These are phyloP conservation scores for Melinaea menophilus DNA, from an alignment of 2,888 invertebrate species.

Conservation along the genomic window DNA sequence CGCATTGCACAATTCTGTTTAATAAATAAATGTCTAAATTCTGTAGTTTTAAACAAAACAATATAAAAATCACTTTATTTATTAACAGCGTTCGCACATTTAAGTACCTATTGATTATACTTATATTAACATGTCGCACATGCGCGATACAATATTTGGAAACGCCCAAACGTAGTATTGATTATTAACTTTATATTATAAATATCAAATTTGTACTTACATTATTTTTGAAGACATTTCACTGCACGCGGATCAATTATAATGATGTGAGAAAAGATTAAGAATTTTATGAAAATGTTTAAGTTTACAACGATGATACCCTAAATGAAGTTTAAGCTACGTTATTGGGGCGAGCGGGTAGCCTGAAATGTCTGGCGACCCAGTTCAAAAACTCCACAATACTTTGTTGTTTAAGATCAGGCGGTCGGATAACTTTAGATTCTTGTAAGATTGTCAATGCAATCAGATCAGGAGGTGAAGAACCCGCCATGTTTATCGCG, in stretches of 20 bases:
- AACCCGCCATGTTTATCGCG: conserved; percentile 17
- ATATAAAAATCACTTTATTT: too few species aligned
- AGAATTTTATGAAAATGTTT: too few species aligned
- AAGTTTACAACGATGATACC: not conserved
- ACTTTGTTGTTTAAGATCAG: not conserved
- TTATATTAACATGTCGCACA: not conserved
- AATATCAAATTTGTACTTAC: not conserved
- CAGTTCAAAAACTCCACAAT: not conserved
- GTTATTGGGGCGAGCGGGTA: not conserved
- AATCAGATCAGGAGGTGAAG: conserved; percentile 5
- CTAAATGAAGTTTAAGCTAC: not conserved
- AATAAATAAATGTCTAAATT: too few species aligned
- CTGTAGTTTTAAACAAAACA: too few species aligned
- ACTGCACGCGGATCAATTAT: not conserved
- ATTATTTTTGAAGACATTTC: not conserved
- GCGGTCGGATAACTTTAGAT: not conserved
- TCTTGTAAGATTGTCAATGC: not conserved
- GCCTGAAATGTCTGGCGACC: not conserved
- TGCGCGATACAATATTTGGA: not conserved
- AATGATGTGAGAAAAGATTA: not conserved
- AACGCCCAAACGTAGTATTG: conserved; percentile 2
- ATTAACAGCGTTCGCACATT: too few species aligned
- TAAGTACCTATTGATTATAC: too few species aligned
- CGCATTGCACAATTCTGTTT: too few species aligned
- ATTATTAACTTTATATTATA: not conserved